Evolutionary conservation across 2,113 vertebrate genomes (phyloP).

Genomic region (Hippocampus abdominalis): DNA sequence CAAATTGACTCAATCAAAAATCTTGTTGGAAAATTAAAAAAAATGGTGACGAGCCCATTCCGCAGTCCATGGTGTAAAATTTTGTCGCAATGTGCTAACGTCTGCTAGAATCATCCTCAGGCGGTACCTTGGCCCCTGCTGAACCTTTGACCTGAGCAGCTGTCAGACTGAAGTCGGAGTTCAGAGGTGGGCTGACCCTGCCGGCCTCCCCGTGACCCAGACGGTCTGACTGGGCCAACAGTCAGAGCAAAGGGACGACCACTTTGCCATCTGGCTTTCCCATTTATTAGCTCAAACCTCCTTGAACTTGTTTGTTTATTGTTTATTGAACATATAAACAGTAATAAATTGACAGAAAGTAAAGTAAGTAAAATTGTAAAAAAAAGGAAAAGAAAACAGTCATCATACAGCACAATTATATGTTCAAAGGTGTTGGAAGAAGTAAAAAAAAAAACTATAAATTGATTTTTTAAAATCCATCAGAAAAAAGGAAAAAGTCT

Average conservation of each 20-base stretch:
- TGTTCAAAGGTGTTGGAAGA: no score
- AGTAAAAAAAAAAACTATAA: no score
- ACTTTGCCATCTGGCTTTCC: conserved; percentile 64
- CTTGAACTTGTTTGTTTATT: conserved; percentile 48
- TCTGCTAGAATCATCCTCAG: conserved; percentile 46
- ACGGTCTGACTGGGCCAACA: conserved; percentile 60
- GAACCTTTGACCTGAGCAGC: conserved; percentile 59
- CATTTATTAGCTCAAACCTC: conserved; percentile 45
- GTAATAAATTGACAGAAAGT: no score
- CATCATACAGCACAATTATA: no score
- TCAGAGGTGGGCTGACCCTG: conserved; percentile 52
- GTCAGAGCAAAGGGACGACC: conserved; percentile 56
- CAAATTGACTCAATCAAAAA: neutral
- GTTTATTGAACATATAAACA: no score
- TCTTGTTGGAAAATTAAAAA: neutral
- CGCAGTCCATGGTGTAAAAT: neutral
- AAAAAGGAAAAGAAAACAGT: no score
- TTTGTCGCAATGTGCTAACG: neutral
- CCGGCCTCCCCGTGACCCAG: conserved; percentile 49
- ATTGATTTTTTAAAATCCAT: no score
- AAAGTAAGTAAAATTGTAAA: no score
- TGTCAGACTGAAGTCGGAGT: conserved; percentile 58
- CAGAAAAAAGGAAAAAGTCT: no score
- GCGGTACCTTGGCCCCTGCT: conserved; percentile 37
- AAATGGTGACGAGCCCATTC: neutral